Evolutionary conservation across 2,113 vertebrate species (phyloP).

Genomic region (Cynopterus brachyotis): DNA sequence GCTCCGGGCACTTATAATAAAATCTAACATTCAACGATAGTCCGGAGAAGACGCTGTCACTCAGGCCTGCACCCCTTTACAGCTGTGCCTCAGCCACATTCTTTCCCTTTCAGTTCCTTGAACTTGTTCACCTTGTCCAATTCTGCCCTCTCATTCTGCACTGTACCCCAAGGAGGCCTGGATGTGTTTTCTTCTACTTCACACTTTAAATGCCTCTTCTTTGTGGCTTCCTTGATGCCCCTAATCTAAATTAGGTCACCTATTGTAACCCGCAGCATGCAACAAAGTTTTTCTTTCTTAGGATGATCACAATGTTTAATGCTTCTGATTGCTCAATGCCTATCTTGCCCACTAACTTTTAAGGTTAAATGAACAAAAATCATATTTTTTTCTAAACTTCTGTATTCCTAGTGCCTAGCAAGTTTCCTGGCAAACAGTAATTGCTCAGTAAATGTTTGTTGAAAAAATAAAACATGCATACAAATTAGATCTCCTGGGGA

Average conservation of each 20-base stretch:
- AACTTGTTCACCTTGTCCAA: neutral
- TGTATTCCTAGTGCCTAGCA: neutral
- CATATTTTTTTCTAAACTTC: neutral
- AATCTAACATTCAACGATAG: neutral
- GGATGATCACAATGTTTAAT: neutral
- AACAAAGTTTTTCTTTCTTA: neutral
- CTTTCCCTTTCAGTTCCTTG: neutral
- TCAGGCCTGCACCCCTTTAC: accelerated
- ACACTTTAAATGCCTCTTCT: neutral
- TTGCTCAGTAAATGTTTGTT: neutral
- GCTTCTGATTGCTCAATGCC: neutral
- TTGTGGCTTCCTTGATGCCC: neutral
- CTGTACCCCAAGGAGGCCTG: neutral
- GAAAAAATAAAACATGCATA: neutral
- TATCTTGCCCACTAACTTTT: neutral
- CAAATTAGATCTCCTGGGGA: neutral
- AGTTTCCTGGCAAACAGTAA: neutral
- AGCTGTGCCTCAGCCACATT: neutral
- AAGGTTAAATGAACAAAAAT: neutral
- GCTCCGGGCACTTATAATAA: neutral
- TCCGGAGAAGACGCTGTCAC: neutral
- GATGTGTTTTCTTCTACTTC: neutral
- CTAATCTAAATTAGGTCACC: neutral
- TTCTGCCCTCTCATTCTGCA: neutral
- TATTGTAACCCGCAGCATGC: neutral